Base-by-base conservation (phyloP, 2,888 invertebrate genomes). In the Drosophila aldrichi region DNA sequence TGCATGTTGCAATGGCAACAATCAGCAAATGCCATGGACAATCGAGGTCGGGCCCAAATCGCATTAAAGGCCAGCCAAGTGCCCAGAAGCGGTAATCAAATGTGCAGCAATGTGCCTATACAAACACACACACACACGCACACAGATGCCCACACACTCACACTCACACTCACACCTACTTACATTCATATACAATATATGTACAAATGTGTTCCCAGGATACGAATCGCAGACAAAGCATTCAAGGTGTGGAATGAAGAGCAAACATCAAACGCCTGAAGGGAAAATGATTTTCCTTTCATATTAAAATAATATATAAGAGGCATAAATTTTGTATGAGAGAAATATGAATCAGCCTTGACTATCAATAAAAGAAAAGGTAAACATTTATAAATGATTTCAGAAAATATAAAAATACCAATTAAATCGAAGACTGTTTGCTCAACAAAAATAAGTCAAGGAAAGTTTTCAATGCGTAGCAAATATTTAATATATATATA, bases 21-120 rank as follows among this genome's bases (percentile, higher is more conserved):
- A 84, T 84, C 84, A 89, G 81, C 72, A 67, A 72, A 73, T 70
- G 57, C 67, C 62, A 74, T 70, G 67, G 74, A 67, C 25, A 70
- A 75, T 61, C 62, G 76, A 68, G 77, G 59, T 62, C 67, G 65
- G 41, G 52, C 41, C 63, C 63, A 76, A 86, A 89, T 79, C 77
- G 73, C 74, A 79, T 89, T 87, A 70, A 70, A 70, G 63, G 64
- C 61, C 63, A 64, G 49, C 32, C 69, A 66, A 70, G 62, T 68
- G 66, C 62, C 70, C 77, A 56, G 66, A 38, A 63, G 70, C 67
- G 64, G 67, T 74, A 79, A 80, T 80, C 77, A 79, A 73, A 70
- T 67, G 73, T 66, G 65, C 58, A 54, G 34, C 54, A 49, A 49
- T 25, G 40, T 4, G 44, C n/a, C 32, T 29, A 38, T 12, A 40